Evolutionary conservation across 2,888 invertebrate species (phyloP).

Genomic region (Crocallis elinguaria): DNA sequence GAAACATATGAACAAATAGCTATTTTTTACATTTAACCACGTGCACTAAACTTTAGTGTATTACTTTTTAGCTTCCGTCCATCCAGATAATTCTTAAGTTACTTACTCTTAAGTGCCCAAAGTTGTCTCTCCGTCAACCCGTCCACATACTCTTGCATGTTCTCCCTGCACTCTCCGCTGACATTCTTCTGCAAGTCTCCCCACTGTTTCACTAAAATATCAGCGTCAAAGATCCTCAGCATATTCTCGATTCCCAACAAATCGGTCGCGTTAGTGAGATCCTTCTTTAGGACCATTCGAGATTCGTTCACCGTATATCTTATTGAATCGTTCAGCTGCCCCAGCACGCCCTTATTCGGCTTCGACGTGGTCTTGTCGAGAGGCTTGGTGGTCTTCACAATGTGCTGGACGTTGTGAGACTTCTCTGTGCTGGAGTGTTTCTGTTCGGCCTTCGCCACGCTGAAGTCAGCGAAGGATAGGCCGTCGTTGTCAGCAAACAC

Average conservation of each 20-base stretch:
- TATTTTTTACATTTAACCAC: no score
- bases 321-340: slow-evolving; percentile 66
- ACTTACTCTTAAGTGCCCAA: slow-evolving; percentile 91
- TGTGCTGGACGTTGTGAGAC: slow-evolving; percentile 78
- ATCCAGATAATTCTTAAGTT: slow-evolving; percentile 3
- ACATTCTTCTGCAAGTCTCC: slow-evolving; percentile 72
- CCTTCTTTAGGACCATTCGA: slow-evolving; percentile 53
- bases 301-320: slow-evolving; percentile 70
- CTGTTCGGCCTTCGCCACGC: slow-evolving; percentile 53
- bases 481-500: slow-evolving; percentile 75
- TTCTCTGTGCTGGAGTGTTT: slow-evolving; percentile 66
- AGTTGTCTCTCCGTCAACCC: slow-evolving; percentile 83
- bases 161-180: slow-evolving; percentile 78
- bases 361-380: slow-evolving; percentile 59
- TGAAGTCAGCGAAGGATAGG: slow-evolving; percentile 70
- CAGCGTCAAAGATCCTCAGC: slow-evolving; percentile 84
- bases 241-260: slow-evolving; percentile 77
- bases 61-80: no score
- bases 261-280: slow-evolving; percentile 43
- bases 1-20: background rate
- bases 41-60: no score
- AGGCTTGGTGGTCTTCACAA: slow-evolving; percentile 66
- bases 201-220: slow-evolving; percentile 85
- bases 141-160: slow-evolving; percentile 85
- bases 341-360: slow-evolving; percentile 61